Base-by-base conservation (phyloP, 2,113 vertebrate genomes). In the Columba livia region DNA sequence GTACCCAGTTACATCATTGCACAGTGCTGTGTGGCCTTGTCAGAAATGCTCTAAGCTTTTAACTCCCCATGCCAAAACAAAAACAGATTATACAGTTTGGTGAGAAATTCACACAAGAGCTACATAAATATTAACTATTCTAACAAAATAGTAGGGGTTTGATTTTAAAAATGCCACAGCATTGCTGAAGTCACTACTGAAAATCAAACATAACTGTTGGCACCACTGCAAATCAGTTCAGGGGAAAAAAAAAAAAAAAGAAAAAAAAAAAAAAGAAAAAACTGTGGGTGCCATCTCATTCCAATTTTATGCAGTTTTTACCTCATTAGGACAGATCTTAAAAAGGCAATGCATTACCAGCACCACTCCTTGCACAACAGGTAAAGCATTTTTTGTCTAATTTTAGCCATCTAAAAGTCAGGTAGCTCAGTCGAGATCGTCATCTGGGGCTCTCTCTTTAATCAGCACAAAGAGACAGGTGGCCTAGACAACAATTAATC, bases 401-500 rank as follows among this genome's bases (percentile, higher is more conserved):
- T 90, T 94, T 93, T 89, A 94, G 57, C 72, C 42, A 64, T 40
- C 44, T 80, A 32, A 69, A 74, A 83, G 14, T 51, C 72, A 84
- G 18, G 51, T 88, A 71, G 16, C 29, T 78, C 56, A 86, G 50
- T 4, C 2, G 1, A 92, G 51, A 34, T 7, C 84, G 75, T 86
- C 75, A 93, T 60, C 51, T 89, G 51, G 14, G 48, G 34, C 3
- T 0, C 65, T 67, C 56, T 70, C 64, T 86, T 90, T 94, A 94
- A 97, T 93, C 86, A 94, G 26, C 60, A 88, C 69, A 79, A 64
- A 72, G 51, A 93, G 38, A 95, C 69, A 93, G 88, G 89, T 78
- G 86, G 56, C 48, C 60, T 26, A 86, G 61, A 79, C 69, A 92
- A 38, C 79, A 94, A 95, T 94, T 94, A 96, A 93, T 86, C 83